Evolutionary conservation across 2,113 vertebrate species (phyloP).

Genomic region (Irena cyanogastra): DNA sequence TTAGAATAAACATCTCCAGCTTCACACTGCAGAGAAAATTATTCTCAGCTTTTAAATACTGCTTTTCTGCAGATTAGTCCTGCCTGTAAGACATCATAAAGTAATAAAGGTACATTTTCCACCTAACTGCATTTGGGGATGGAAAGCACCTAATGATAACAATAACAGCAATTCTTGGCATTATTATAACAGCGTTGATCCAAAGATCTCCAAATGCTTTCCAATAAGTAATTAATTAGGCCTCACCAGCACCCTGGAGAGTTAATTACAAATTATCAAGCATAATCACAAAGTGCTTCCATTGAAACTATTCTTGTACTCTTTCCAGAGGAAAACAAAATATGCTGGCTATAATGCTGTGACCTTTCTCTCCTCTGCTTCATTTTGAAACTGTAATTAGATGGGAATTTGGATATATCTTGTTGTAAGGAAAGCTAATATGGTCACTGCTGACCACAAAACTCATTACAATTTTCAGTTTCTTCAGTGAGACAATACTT

Average conservation of each 20-base stretch:
- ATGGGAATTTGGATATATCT: neutral
- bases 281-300: slow-evolving; percentile 30
- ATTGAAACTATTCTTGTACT: slow-evolving; percentile 29
- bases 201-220: slow-evolving; percentile 51
- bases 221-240: slow-evolving; percentile 62
- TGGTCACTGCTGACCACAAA: slow-evolving; percentile 3
- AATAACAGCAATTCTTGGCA: slow-evolving; percentile 37
- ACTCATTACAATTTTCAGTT: neutral
- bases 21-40: slow-evolving; percentile 2
- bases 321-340: slow-evolving; percentile 54
- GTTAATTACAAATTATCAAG: slow-evolving; percentile 62
- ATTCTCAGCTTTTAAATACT: slow-evolving; percentile 15
- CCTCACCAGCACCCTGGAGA: slow-evolving; percentile 44
- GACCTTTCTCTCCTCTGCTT: slow-evolving; percentile 13
- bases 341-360: neutral
- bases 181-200: slow-evolving; percentile 27
- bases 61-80: neutral
- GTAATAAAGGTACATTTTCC: slow-evolving; percentile 24
- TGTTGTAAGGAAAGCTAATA: slow-evolving; percentile 25
- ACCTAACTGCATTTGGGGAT: slow-evolving; percentile 13
- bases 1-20: slow-evolving; percentile 1
- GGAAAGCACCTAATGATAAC: neutral
- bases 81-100: slow-evolving; percentile 27
- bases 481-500: neutral
- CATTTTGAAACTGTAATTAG: slow-evolving; percentile 27